Evolutionary conservation across 2,797 vertebrate genomes (phyloP).

Genomic region (Coracias cyanogaster): DNA sequence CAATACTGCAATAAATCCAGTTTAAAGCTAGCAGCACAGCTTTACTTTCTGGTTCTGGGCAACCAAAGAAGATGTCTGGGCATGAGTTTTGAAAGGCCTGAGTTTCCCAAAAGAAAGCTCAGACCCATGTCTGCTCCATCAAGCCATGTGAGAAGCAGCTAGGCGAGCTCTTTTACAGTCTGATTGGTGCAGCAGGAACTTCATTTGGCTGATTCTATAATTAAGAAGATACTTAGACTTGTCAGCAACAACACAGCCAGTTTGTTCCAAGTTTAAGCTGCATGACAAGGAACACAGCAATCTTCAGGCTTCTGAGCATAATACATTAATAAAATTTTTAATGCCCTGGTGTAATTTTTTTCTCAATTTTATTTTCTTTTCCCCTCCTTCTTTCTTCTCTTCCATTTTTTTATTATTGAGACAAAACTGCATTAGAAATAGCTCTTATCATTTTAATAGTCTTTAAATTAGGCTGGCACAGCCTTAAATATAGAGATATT

Average conservation of each 20-base stretch:
- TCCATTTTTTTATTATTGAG: background rate
- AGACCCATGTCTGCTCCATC: background rate
- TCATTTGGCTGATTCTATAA: conserved; percentile 55
- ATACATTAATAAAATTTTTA: conserved; percentile 49
- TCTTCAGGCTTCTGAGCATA: conserved; percentile 31
- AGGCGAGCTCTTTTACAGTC: background rate
- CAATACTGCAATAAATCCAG: background rate
- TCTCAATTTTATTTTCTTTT: background rate
- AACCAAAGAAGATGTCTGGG: background rate
- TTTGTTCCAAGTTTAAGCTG: conserved; percentile 54
- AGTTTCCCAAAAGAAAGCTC: background rate
- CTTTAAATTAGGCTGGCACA: conserved; percentile 64
- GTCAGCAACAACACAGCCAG: conserved; percentile 43
- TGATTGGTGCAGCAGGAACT: background rate
- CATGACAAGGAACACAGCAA: conserved; percentile 31
- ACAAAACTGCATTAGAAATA: conserved; percentile 41
- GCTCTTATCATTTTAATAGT: conserved; percentile 64
- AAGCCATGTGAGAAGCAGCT: background rate
- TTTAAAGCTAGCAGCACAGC: background rate
- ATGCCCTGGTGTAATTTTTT: background rate
- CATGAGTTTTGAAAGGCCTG: background rate
- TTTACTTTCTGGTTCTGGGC: background rate
- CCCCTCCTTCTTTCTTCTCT: background rate
- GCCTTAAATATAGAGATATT: conserved; percentile 73
- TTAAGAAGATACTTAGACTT: conserved; percentile 53